phyloP scores from a whole-genome alignment of 2,113 vertebrate species.

The Ramphastos sulfuratus region DNA sequence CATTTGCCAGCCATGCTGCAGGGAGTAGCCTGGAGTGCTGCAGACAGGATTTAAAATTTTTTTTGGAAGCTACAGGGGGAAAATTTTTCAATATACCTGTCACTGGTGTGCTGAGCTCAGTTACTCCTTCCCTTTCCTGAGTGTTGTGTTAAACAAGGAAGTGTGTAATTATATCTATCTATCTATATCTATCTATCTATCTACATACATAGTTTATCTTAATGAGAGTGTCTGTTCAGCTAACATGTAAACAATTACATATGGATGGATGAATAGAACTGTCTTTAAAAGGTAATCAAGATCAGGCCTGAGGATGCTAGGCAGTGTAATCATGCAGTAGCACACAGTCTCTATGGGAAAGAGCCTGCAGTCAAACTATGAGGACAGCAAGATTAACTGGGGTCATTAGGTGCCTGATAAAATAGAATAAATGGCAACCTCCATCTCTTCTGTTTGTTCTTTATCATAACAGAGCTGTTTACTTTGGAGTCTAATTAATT shows the following conservation, averaged over 20 bases:
- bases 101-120: neutral
- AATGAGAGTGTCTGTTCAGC: neutral
- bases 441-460: neutral
- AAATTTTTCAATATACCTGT: neutral
- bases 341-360: neutral
- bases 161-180: neutral
- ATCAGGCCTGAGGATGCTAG: neutral
- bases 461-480: neutral
- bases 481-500: conserved; percentile 16
- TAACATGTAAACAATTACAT: neutral
- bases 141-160: conserved; percentile 22
- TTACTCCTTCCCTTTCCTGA: conserved; percentile 41
- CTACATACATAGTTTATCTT: neutral
- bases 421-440: neutral
- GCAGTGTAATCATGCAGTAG: neutral
- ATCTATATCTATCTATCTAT: neutral
- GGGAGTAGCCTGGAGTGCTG: neutral
- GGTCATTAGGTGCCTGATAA: neutral
- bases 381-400: neutral
- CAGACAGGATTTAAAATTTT: conserved; percentile 20
- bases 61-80: neutral
- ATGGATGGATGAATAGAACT: neutral
- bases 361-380: neutral
- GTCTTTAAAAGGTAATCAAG: neutral
- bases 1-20: conserved; percentile 30